Percentiles rank a stretch among this genome's conserved stretches.
These are phyloP conservation scores for Odontomachus brunneus DNA, from an alignment of 1,140 invertebrate species.

Conservation along the genomic window DNA sequence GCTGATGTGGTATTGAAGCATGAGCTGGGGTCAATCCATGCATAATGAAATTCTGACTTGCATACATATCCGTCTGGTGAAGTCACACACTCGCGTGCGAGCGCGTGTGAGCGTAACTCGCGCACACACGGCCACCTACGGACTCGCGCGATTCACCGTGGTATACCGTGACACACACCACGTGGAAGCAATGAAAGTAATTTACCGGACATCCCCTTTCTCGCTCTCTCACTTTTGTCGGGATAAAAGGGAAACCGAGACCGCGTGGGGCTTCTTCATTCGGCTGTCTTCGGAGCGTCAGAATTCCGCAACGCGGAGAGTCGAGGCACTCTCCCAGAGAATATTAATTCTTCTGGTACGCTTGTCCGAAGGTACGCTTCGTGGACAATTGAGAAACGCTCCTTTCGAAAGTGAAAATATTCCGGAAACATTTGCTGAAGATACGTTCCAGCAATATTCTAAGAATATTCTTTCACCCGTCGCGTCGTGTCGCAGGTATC, in stretches of 20 bases:
- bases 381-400: neutral
- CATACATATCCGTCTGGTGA: slow-evolving; percentile 61
- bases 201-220: slow-evolving; percentile 37
- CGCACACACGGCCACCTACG: neutral
- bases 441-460: slow-evolving; percentile 3
- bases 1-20: slow-evolving; percentile 73
- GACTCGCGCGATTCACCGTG: neutral
- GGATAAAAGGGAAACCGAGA: slow-evolving; percentile 44
- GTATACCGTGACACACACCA: neutral
- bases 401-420: neutral
- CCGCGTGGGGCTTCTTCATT: neutral
- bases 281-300: neutral
- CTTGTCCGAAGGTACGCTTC: too few relatives aligned
- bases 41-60: slow-evolving; percentile 78
- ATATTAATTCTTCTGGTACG: neutral
- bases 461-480: slow-evolving; percentile 22
- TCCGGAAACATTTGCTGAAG: too few relatives aligned
- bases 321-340: neutral
- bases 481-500: slow-evolving; percentile 4
- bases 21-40: slow-evolving; percentile 76
- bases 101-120: neutral
- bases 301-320: neutral
- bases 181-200: slow-evolving; percentile 45
- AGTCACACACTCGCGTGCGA: neutral
- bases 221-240: slow-evolving; percentile 15